Base-by-base conservation (phyloP, 2,797 vertebrate species). In the Chanos chanos region DNA sequence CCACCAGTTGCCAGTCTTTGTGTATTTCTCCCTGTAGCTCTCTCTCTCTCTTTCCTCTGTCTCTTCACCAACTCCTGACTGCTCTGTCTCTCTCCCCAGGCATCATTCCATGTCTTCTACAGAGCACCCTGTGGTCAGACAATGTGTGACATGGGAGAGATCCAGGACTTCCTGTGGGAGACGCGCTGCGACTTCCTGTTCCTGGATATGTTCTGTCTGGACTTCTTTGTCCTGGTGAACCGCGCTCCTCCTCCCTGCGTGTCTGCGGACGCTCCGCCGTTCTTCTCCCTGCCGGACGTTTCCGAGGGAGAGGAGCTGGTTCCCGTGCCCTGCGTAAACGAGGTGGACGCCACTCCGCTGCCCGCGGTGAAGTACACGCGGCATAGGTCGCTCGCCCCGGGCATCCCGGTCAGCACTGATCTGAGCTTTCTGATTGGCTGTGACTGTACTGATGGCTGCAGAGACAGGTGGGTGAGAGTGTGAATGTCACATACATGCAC, bases 151-250 rank as follows among this genome's bases (percentile, higher is more conserved):
- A 93, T 94, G 91, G 74, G 61, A 1, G 90, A 92, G 74, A 91
- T 94, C 0, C 89, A 93, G 64, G 85, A 89, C 0, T 94, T 91
- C 81, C 85, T 94, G 33, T 89, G 90, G 0, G 87, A 90, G 78
- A 90, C 92, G 0, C 77, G 79, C 53, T 93, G 91, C 0, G 87
- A 94, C 74, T 93, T 92, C 68, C 77, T 94, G 0, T 92, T 86
- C 73, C 75, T 94, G 71, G 92, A 94, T 70, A 93, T 93, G 92
- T 94, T 94, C 80, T 93, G 92, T 76, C 60, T 94, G 65, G 93
- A 94, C 13, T 92, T 92, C 0, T 91, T 91, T 7, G 91, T 94
- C 55, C 77, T 93, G 73, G 90, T 93, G 54, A 90, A 92, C 15
- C 83, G 91, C 0, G 90, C 89, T 54, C 86, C 89, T 71, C 88